Percentiles rank a stretch among this genome's conserved stretches.
Conservation (phyloP, 2,797 vertebrate species). For the Glyptemys insculpta region DNA sequence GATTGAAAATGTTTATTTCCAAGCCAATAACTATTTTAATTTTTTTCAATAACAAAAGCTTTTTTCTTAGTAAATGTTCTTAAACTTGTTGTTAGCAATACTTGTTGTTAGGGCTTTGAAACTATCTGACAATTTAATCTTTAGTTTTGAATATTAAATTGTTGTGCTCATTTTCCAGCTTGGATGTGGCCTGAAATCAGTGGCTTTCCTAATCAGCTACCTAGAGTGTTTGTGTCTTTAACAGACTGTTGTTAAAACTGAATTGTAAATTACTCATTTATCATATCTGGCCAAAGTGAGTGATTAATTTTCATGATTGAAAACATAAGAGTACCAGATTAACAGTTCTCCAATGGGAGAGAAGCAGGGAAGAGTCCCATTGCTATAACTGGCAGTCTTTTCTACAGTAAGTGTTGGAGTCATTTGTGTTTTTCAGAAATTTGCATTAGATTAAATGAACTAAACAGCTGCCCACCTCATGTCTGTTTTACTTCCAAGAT, state of each 20-base stretch:
- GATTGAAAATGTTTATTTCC: conserved; percentile 50
- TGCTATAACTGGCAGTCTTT: not conserved
- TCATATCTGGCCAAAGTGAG: not conserved
- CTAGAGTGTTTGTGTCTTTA: conserved; percentile 56
- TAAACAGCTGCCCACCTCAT: not conserved
- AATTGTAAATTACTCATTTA: conserved; percentile 43
- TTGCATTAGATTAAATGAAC: not conserved
- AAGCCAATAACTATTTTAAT: not conserved
- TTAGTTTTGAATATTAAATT: conserved; percentile 56
- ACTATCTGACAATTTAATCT: conserved; percentile 58
- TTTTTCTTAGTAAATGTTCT: not conserved
- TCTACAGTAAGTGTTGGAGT: not conserved
- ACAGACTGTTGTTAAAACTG: conserved; percentile 56
- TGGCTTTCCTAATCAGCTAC: conserved; percentile 64
- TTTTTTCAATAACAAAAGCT: conserved; percentile 14
- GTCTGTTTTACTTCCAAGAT: not conserved
- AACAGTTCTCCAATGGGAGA: conserved; percentile 14
- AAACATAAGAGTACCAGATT: not conserved
- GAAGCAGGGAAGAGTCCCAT: not conserved
- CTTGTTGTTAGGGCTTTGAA: not conserved
- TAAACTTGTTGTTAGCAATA: conserved; percentile 59
- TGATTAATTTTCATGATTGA: not conserved
- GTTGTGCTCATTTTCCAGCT: conserved; percentile 25
- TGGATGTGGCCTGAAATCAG: conserved; percentile 60
- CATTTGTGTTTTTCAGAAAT: not conserved